These are phyloP conservation scores for Labrus mixtus DNA, from an alignment of 2,113 vertebrate species.

Conservation along the genomic window DNA sequence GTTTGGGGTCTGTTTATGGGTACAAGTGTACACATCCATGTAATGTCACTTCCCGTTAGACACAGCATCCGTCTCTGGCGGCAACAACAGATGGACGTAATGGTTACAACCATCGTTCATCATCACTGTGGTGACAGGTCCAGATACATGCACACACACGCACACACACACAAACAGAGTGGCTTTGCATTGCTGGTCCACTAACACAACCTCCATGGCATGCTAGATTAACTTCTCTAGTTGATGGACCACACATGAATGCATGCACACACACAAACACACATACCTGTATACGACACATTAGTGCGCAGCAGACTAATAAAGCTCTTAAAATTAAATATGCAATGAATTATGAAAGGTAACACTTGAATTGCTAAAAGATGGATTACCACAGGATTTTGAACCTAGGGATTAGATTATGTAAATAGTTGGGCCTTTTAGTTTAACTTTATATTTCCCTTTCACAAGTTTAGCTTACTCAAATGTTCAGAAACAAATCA, in stretches of 20 bases:
- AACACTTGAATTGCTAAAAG: background rate
- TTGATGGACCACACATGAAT: constrained; percentile 35
- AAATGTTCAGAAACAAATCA: background rate
- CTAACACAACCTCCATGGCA: constrained; percentile 47
- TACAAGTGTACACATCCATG: constrained; percentile 60
- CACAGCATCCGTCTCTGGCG: constrained; percentile 67
- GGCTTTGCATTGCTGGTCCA: constrained; percentile 58
- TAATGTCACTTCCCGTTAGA: constrained; percentile 72
- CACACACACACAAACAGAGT: constrained; percentile 7
- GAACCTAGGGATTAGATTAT: background rate
- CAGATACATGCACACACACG: constrained; percentile 30
- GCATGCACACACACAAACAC: background rate
- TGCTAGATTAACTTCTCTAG: constrained; percentile 64
- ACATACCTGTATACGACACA: constrained; percentile 5
- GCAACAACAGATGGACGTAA: constrained; percentile 79
- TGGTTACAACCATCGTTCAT: constrained; percentile 77
- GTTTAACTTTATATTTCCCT: background rate
- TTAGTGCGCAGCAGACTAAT: constrained; percentile 9
- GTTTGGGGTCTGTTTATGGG: constrained; percentile 26
- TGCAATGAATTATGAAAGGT: background rate
- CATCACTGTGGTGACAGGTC: constrained; percentile 66
- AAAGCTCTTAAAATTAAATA: constrained; percentile 4
- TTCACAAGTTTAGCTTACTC: background rate
- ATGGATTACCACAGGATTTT: background rate
- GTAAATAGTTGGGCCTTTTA: background rate